Evolutionary conservation across 2,113 vertebrate genomes (phyloP), one percentile per base, ranked within the genome.

Genomic region (Hippocampus barbouri): DNA sequence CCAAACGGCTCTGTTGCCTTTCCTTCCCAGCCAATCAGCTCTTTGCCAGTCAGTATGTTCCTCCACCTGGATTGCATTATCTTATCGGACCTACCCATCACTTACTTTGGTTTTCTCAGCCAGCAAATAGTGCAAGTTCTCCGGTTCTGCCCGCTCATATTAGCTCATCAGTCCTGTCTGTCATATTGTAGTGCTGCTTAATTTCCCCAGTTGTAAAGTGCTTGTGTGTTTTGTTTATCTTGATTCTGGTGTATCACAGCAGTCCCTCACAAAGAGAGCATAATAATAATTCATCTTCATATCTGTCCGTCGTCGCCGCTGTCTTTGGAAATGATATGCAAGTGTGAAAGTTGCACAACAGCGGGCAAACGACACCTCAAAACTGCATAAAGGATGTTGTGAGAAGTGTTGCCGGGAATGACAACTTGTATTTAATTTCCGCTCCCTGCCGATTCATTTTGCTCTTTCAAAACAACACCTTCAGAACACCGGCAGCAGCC

Each of bases 281-380:
- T 45, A 45, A n/a, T 59, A 59, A 59, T 61, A 61, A 23, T 65
- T 65, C 41, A 65, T 65, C 63, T 65, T 65, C 63, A 65, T 65
- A 23, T 65, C 20, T 43, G 40, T 65, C 21, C 4, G 38, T 65
- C 15, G 5, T 65, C 41, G 43, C 14, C 27, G 15, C 59, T 8
- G 27, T 18, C 40, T n/a, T 64, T 11, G 61, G 38, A 40, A 41
- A 64, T 43, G 38, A 64, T 43, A 60, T 15, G 38, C 12, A 14
- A 1, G 25, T 15, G 63, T 43, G 63, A 65, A 5, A 43, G 63
- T 23, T 40, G 40, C 38, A 64, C 62, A 64, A n/a, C 38, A 41
- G 38, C 38, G 43, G 62, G 38, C 62, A n/a, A 64, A 41, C 20
- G 41, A 20, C 63, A 65, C 21, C 62, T 64, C 21, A 41, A 41